Base-by-base conservation (phyloP, 2,797 vertebrate species). In the Sitta carolinensis region DNA sequence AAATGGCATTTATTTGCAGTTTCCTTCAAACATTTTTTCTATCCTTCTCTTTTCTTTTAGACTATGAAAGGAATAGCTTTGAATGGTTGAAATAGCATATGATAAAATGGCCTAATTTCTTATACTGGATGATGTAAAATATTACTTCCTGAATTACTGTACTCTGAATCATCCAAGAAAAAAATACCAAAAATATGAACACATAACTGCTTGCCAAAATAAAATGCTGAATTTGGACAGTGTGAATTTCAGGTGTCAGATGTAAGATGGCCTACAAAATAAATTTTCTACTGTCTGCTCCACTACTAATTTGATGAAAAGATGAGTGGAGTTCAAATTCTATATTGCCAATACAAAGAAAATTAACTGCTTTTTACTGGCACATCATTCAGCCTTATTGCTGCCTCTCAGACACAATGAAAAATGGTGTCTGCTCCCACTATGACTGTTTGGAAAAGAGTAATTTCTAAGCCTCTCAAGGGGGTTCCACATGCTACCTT, bases 81-180 rank as follows among this genome's bases (percentile, higher is more conserved):
- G 81, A 73, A 87, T 81, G 74, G 76, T 16, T 90, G 58, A 48
- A 89, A 68, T 7, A 89, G 68, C 59, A 77, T 62, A 61, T 38
- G 55, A 87, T 57, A 96, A 94, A 91, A 76, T 76, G 51, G 73
- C 52, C 79, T 90, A 69, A 52, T 89, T 96, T 79, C 83, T 90
- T 72, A 27, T 48, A 77, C 82, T 76, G 70, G 40, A 69, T 88
- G 67, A 84, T 95, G 92, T 93, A 90, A 95, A 96, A 92, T 96
- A 95, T 82, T 90, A 75, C 83, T 90, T 95, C 92, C 91, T 90
- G 94, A 94, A 88, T 93, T 89, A 81, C 84, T 94, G 58, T 54
- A 26, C 72, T 90, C 76, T 74, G 64, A 81, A 66, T 94, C 13
- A 5, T 93, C 61, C 88, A 96, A 92, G 78, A 96, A 90, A 48